phyloP scores from a whole-genome alignment of 1,140 invertebrate genomes.

The Sitophilus oryzae region DNA sequence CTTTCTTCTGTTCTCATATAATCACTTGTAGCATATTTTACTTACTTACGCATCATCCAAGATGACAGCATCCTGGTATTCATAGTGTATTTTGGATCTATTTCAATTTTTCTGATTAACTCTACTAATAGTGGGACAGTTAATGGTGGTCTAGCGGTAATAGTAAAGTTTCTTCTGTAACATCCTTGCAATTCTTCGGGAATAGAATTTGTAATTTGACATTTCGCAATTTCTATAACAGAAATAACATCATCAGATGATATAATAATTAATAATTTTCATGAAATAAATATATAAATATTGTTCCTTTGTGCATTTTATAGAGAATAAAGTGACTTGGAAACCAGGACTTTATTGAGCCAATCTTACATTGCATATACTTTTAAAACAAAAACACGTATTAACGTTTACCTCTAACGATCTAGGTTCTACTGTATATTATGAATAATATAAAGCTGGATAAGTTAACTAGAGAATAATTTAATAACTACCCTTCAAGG shows the following conservation, averaged over 20 bases:
- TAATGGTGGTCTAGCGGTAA: constrained; percentile 41
- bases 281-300: not conserved
- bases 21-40: not conserved
- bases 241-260: not conserved
- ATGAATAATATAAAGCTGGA: too few relatives aligned
- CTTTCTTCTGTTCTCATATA: not conserved
- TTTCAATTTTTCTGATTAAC: constrained; percentile 50
- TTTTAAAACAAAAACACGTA: too few relatives aligned
- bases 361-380: too few relatives aligned
- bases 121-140: constrained; percentile 50
- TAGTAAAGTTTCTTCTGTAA: constrained; percentile 45
- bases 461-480: too few relatives aligned
- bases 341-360: too few relatives aligned
- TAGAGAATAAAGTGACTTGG: too few relatives aligned
- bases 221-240: not conserved
- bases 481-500: too few relatives aligned
- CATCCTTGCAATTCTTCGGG: constrained; percentile 48
- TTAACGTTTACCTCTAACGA: too few relatives aligned
- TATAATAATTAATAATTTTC: not conserved
- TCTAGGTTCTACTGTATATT: too few relatives aligned
- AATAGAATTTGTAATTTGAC: constrained; percentile 41
- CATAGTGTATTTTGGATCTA: constrained; percentile 38
- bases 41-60: constrained; percentile 51
- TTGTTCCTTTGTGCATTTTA: not conserved
- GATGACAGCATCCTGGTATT: constrained; percentile 49